phyloP scores from a whole-genome alignment of 2,113 vertebrate species.

The Ariopsis seemanni region DNA sequence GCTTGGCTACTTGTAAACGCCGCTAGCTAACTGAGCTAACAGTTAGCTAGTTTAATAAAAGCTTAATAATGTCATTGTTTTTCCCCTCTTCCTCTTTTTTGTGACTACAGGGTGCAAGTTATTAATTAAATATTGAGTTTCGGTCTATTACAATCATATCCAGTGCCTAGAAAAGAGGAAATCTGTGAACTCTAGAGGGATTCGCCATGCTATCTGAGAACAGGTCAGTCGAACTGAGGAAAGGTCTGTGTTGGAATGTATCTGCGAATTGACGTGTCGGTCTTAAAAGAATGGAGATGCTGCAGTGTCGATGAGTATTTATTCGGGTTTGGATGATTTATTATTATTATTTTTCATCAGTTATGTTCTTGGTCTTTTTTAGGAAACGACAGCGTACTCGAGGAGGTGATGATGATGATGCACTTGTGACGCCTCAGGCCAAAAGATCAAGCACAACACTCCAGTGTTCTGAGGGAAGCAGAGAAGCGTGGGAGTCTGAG shows the following conservation, averaged over 20 bases:
- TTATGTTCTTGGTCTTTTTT: background rate
- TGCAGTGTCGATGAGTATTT: no score
- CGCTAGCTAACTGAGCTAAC: slow-evolving; percentile 16
- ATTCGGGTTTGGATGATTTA: background rate
- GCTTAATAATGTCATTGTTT: background rate
- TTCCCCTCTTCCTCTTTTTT: no score
- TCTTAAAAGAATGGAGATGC: no score
- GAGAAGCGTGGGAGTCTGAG: slow-evolving; percentile 94
- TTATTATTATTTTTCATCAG: background rate
- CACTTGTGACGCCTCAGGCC: slow-evolving; percentile 79
- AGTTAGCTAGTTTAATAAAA: background rate
- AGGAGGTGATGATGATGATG: slow-evolving; percentile 80
- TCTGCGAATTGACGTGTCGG: no score
- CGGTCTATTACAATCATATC: background rate
- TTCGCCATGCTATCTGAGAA: slow-evolving; percentile 74
- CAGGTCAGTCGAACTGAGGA: slow-evolving; percentile 59
- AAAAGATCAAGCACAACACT: slow-evolving; percentile 81
- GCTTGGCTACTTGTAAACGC: background rate
- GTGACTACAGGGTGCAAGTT: background rate
- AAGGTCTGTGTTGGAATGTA: background rate
- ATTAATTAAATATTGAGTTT: background rate
- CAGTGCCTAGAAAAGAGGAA: background rate
- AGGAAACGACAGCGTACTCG: slow-evolving; percentile 89
- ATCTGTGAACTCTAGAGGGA: background rate
- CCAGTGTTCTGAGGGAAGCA: slow-evolving; percentile 72